Evolutionary conservation across 2,113 vertebrate species (phyloP).

Genomic region (Nesogale talazaci): DNA sequence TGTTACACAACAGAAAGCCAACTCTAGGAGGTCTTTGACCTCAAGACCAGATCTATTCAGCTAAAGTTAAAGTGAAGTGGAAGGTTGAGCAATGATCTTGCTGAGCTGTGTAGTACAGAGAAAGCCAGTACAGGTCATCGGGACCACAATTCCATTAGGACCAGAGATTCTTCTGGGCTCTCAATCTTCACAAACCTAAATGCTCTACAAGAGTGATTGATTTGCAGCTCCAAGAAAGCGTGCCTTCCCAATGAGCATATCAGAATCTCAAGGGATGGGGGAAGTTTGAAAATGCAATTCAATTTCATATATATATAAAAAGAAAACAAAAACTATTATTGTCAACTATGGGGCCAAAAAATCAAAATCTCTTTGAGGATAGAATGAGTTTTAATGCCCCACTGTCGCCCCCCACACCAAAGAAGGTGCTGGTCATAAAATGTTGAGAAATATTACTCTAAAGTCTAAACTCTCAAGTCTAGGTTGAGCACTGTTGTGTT

Average conservation of each 20-base stretch:
- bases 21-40: slow-evolving; percentile 60
- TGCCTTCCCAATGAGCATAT: background rate
- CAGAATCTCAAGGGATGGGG: background rate
- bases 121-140: background rate
- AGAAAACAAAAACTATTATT: background rate
- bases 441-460: slow-evolving; percentile 24
- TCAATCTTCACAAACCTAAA: background rate
- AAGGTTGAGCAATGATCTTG: slow-evolving; percentile 20
- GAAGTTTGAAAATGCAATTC: background rate
- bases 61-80: background rate
- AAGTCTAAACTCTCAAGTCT: slow-evolving; percentile 46
- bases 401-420: background rate
- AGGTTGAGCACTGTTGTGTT: background rate
- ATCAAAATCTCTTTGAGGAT: slow-evolving; percentile 20
- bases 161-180: background rate
- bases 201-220: background rate
- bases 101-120: background rate
- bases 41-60: slow-evolving; percentile 33
- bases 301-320: slow-evolving; percentile 9
- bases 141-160: background rate
- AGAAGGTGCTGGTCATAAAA: background rate
- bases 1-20: slow-evolving; percentile 54
- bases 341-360: slow-evolving; percentile 5
- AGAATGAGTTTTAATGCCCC: background rate
- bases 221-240: background rate